These are phyloP conservation scores for Ramazzottius varieornatus DNA, from an alignment of 2,888 invertebrate genomes.

Conservation along the genomic window DNA sequence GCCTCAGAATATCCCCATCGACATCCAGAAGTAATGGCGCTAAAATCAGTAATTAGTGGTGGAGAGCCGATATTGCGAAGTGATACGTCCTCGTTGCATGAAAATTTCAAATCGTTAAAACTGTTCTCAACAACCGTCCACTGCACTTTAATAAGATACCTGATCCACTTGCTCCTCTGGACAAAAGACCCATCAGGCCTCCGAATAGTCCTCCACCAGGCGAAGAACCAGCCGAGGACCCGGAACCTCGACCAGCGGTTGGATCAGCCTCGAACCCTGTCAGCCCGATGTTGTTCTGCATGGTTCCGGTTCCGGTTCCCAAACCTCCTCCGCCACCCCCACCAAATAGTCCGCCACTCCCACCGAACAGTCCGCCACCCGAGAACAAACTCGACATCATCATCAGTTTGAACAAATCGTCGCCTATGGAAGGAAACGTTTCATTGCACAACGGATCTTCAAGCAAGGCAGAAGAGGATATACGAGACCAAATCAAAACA, in stretches of 20 bases:
- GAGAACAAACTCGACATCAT: constrained; percentile 1
- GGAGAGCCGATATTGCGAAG: no score
- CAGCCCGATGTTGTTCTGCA: neutral
- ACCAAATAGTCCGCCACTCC: neutral
- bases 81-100: no score
- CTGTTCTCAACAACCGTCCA: no score
- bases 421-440: no score
- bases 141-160: no score
- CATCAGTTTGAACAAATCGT: neutral
- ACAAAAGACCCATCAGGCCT: neutral
- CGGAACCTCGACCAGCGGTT: neutral
- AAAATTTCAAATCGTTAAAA: no score
- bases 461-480: no score
- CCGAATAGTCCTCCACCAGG: neutral
- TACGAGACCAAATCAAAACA: no score
- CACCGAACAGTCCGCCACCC: neutral
- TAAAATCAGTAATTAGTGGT: no score
- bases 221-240: neutral
- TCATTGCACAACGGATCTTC: no score
- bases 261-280: neutral
- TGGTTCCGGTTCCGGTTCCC: neutral
- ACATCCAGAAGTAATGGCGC: neutral
- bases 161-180: neutral
- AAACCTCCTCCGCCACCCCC: neutral
- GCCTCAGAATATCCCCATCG: neutral